A percentile compares a stretch with the other conserved stretches of the same genome.
Conservation (phyloP, 2,888 invertebrate genomes). For the Embidobia sp. region DNA sequence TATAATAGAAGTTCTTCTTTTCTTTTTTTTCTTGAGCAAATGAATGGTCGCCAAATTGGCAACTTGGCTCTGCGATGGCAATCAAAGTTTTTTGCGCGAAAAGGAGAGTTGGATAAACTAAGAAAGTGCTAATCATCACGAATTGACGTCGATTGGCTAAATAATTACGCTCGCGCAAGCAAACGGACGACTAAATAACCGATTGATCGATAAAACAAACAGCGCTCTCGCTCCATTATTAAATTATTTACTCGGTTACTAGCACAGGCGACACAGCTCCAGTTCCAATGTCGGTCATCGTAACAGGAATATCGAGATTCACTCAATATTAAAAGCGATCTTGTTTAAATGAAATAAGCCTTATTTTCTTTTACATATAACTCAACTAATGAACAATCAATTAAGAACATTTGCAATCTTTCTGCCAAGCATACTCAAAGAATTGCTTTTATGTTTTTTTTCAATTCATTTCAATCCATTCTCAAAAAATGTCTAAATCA, state of each 20-base stretch:
- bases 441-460: no score
- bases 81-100: conserved; percentile 30
- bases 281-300: conserved; percentile 62
- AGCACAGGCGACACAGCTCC: conserved; percentile 54
- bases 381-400: no score
- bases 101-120: conserved; percentile 33
- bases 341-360: no score
- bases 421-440: no score
- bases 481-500: no score
- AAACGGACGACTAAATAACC: conserved; percentile 54
- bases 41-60: conserved; percentile 13
- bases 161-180: conserved; percentile 48
- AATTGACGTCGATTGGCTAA: conserved; percentile 32
- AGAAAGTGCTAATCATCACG: conserved; percentile 36
- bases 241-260: conserved; percentile 63
- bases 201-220: conserved; percentile 58
- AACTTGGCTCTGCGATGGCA: conserved; percentile 4
- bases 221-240: conserved; percentile 47
- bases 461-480: no score
- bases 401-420: no score
- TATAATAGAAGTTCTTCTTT: no score
- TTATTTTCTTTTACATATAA: no score
- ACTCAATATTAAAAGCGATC: conserved; percentile 51
- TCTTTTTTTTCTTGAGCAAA: background rate
- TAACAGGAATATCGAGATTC: conserved; percentile 53